A percentile compares a stretch with the other conserved stretches of the same genome.
Conservation (phyloP, 1,140 invertebrate species). For the Anastrepha obliqua region DNA sequence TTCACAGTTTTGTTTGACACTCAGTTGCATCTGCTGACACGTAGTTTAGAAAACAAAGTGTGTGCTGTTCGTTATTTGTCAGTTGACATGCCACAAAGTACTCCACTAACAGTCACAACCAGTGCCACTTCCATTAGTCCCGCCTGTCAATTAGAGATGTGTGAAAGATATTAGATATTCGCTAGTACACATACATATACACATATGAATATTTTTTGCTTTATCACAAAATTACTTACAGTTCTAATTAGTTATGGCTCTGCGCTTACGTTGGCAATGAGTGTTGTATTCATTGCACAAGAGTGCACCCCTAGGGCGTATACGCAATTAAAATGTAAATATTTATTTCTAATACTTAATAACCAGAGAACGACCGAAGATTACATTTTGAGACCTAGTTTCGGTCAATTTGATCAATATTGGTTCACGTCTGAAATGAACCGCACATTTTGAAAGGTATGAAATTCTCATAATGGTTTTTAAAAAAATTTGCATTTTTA, state of each 20-base stretch:
- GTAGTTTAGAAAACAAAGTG: not conserved
- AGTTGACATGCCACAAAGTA: constrained; percentile 16
- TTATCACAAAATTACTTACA: not conserved
- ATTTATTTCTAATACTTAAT: not conserved
- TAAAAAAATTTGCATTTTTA: too few species aligned
- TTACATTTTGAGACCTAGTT: too few species aligned
- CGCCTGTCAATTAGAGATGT: constrained; percentile 25
- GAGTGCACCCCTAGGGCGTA: not conserved
- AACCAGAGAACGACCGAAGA: too few species aligned
- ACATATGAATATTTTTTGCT: not conserved
- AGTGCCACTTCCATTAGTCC: not conserved
- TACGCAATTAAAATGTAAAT: not conserved
- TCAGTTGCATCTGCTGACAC: not conserved
- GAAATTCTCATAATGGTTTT: too few species aligned
- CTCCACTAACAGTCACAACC: not conserved
- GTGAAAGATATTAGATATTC: not conserved
- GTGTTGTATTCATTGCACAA: too few species aligned
- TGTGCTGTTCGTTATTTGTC: not conserved
- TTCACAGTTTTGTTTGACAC: not conserved
- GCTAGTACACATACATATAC: not conserved
- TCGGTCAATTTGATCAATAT: too few species aligned
- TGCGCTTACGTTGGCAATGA: not conserved
- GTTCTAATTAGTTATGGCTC: not conserved
- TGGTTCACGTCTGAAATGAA: too few species aligned
- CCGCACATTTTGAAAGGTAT: too few species aligned